Evolutionary conservation across 2,888 invertebrate genomes (phyloP), one percentile per base, ranked within the genome.

Genomic region (Hypselothyrea guttata): DNA sequence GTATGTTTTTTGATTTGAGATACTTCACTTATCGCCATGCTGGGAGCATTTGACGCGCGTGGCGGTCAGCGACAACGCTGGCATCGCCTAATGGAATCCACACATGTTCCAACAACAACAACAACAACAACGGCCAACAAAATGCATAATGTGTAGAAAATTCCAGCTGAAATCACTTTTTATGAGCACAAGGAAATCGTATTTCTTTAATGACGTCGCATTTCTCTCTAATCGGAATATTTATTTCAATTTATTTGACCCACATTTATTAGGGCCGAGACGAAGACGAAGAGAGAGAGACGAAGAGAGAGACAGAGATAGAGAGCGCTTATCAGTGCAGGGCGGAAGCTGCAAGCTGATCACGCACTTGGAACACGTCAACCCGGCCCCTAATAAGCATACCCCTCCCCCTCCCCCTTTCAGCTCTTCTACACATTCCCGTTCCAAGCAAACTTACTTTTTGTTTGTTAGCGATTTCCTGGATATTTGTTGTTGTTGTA

Each of bases 151-250:
- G 35, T 40, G 35, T 8, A 35, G 11, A 30, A 31, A 16, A 27
- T 15, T 5, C n/a, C 13, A 28, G 35, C n/a, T 8, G 34, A 48
- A 18, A 42, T 2, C 38, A 31, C 44, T 52, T 31, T 16, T 15
- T 41, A 46, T 33, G 45, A 45, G 31, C 44, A 46, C 55, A 65
- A 52, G 51, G 60, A 65, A 52, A 37, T 52, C 28, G 40, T 69
- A 33, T 30, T 35, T 35, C 13, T 49, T 16, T 7, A 30, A 55
- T 71, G 71, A 66, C 67, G 67, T 66, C n/a, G 9, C 16, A 16
- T 76, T 81, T 78, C 84, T 61, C 45, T 57, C 58, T 84, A 81
- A 81, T 78, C 82, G 59, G 48, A 73, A 76, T 73, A 73, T 18
- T 60, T n/a, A n/a, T n/a, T n/a, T n/a, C n/a, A n/a, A 61, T 49